Evolutionary conservation across 2,888 invertebrate species (phyloP), one percentile per base, ranked within the genome.

Genomic region (Eupelmus urozonus): DNA sequence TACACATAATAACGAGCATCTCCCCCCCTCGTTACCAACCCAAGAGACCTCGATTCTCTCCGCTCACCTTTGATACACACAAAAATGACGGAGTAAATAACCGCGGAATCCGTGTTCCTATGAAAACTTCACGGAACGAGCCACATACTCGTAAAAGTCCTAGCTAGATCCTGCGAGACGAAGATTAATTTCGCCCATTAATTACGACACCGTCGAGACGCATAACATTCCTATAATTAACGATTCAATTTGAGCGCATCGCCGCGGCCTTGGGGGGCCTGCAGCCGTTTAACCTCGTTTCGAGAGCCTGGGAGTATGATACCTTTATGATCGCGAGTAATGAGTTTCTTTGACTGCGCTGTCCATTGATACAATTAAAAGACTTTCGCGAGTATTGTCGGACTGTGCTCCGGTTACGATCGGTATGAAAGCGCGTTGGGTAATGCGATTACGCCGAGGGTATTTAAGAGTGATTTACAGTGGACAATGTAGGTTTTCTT

Each of bases 161-260:
- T n/a, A n/a, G n/a, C n/a, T n/a, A 34, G 34, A 34, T 34, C 34
- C 29, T 16, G 29, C 13, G 18, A 42, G 63, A 69, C 53, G 62
- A 66, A 72, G 65, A 71, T 72, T 66, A 72, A 77, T 77, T 77
- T 77, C 11, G 49, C 20, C 60, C 66, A 49, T 66, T 29, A 66
- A 66, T 77, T 72, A 45, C 45, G 13, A 53, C 23, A n/a, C 18
- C 25, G 51, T 57, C 49, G 49, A 18, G 34, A 16, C 25, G 23
- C 4, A n/a, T 25, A 34, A 42, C 45, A 25, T 60, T 55, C 23
- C 72, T 74, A n/a, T n/a, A 73, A 78, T 74, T 78, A 73, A 78
- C 74, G 70, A 74, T 78, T 78, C 60, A 74, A 78, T 67, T 73
- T 70, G 57, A 74, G 55, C 66, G 5, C 51, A n/a, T 53, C 7